Evolutionary conservation across 2,888 invertebrate species (phyloP).

Genomic region (Nephrotoma guestfalica): DNA sequence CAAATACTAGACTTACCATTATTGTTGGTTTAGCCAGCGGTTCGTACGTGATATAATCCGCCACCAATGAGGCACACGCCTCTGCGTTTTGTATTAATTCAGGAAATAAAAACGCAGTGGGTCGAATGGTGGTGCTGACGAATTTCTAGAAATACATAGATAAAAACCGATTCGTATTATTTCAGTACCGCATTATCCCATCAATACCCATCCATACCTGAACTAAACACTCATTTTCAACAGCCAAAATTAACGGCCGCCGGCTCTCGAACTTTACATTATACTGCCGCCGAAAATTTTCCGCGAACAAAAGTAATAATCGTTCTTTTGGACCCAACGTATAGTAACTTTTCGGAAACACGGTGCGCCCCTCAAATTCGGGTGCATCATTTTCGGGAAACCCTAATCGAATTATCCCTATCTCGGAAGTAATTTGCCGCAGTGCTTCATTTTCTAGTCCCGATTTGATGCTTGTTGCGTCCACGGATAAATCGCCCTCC

Average conservation of each 20-base stretch:
- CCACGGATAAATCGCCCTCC: neutral
- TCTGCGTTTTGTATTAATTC: slow-evolving; percentile 49
- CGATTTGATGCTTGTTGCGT: neutral
- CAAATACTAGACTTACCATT: slow-evolving; percentile 44
- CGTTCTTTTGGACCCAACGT: slow-evolving; percentile 54
- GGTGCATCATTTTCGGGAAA: slow-evolving; percentile 31
- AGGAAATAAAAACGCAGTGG: slow-evolving; percentile 56
- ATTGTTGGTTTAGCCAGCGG: slow-evolving; percentile 47
- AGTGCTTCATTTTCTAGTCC: neutral
- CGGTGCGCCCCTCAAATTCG: slow-evolving; percentile 40
- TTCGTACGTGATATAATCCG: slow-evolving; percentile 64
- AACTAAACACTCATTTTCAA: slow-evolving; percentile 61
- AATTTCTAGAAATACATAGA: slow-evolving; percentile 52
- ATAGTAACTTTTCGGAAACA: slow-evolving; percentile 50
- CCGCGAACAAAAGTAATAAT: slow-evolving; percentile 53
- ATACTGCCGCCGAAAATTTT: slow-evolving; percentile 64
- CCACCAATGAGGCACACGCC: slow-evolving; percentile 56
- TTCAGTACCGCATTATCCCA: neutral
- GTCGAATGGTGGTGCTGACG: slow-evolving; percentile 69
- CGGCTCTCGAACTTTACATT: slow-evolving; percentile 40
- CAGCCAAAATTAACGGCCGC: slow-evolving; percentile 51
- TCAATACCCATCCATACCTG: slow-evolving; percentile 40
- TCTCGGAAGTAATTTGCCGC: slow-evolving; percentile 7
- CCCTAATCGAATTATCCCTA: slow-evolving; percentile 26
- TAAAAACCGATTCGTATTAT: neutral